Base-by-base conservation (phyloP, 1,140 invertebrate genomes). In the Drosophila prosaltans region DNA sequence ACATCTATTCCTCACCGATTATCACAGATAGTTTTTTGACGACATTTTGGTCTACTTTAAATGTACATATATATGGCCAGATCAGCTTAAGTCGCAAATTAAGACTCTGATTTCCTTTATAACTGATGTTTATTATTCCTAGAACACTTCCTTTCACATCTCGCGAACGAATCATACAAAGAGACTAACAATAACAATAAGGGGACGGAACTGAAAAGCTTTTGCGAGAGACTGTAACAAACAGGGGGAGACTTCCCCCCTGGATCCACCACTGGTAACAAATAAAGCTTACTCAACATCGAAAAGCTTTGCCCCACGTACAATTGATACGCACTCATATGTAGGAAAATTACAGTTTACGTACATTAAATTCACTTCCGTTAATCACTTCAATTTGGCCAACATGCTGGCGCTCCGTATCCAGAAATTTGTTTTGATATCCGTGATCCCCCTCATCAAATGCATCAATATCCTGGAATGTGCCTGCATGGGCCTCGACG, bases 361-460 rank as follows among this genome's bases (percentile, higher is more conserved):
- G 62, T 86, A 91, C 90, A 65, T 86, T 59, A 28, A 78, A 76
- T 63, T 91, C 73, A 30, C 45, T 51, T 26, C 78, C 90, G 62
- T 85, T 72, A 40, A 91, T 63, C 5, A 91, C 72, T 72, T 91
- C 90, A 28, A 75, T 43, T 1, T 81, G 70, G 1, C 60, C 59
- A 16, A 69, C 32, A 8, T 74, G 69, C 45, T 62, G 62, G 24
- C 58, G 16, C 55, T 79, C 77, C n/a, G 62, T 24, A 40, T 79
- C 48, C 39, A 59, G n/a, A 26, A 79, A 79, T 11, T 26, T 65
- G 16, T 26, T 9, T 9, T 69, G 65, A 21, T 16, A 10, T 11
- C 67, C 21, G 11, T 24, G 8, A 6, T n/a, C 9, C 10, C 40
- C 28, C 1, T 28, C 45, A 48, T 71, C 68, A 26, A 89, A 74